Base-by-base conservation (phyloP, 2,797 vertebrate species). In the Percopsis omiscomaycus region DNA sequence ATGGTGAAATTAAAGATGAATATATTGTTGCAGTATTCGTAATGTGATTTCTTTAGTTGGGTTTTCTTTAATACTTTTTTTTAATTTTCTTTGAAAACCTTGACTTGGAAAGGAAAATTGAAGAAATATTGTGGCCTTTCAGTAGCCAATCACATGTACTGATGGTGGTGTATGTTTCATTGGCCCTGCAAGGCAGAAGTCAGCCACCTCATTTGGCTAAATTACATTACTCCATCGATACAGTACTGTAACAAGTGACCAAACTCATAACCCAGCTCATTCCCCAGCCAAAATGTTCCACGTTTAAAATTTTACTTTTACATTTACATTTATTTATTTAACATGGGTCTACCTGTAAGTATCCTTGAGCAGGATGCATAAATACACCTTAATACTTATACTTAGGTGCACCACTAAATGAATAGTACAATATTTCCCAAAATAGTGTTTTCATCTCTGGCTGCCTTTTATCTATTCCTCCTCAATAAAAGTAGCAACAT, bases 391-490 rank as follows among this genome's bases (percentile, higher is more conserved):
- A 42, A 42, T 42, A 42, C 37, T 9, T 42, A 42, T 42, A 42
- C 37, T 9, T 42, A 42, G 9, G 37, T 42, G 37, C 47, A 13
- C 12, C 13, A 48, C 47, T 13, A 48, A 48, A 48, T 3, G 12
- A 48, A 48, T 48, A 48, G 12, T 13, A 13, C 10, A 37, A 2
- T 5, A 37, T 42, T 42, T 42, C 37, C 37, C 9, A 9, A 42
- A 6, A 22, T 22, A 22, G 44, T 27, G 3, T 16, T 42, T 8
- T 42, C 15, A 16, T 4, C 27, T 50, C 37, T 5, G 27, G 60
- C 52, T 15, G 61, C 55, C 13, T 55, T 61, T 32, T 75, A 73
- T 76, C 73, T 76, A 62, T 74, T 65, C 50, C 65, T 49, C 32
- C 60, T 60, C 51, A 54, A 76, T 55, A 67, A 71, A 59, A 45